A percentile compares a stretch with the other conserved stretches of the same genome.
These are phyloP conservation scores for Gnatocerus cornutus DNA, from an alignment of 2,888 invertebrate genomes.

Conservation along the genomic window DNA sequence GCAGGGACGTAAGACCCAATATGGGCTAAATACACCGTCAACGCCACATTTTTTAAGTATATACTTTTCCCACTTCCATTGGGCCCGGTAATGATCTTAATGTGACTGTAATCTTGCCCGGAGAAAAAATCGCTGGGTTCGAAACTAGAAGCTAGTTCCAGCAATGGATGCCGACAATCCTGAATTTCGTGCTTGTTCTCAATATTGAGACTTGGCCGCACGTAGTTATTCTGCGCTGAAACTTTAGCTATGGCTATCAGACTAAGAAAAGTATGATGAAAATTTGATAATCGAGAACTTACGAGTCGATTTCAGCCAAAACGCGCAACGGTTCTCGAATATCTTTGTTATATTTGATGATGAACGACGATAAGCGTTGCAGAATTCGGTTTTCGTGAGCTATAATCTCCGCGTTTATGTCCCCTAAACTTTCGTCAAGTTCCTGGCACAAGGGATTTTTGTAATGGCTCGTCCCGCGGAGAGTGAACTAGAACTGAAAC, in stretches of 20 bases:
- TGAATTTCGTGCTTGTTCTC: conserved; percentile 65
- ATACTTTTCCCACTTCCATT: conserved; percentile 95
- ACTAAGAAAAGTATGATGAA: conserved; percentile 54
- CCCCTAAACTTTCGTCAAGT: conserved; percentile 84
- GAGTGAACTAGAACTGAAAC: conserved; percentile 62
- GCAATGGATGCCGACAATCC: conserved; percentile 82
- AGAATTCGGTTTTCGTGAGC: conserved; percentile 87
- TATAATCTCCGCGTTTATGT: conserved; percentile 85
- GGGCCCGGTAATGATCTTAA: conserved; percentile 91
- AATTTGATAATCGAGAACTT: conserved; percentile 40
- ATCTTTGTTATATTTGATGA: conserved; percentile 64
- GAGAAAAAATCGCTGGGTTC: conserved; percentile 84
- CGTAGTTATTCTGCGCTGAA: conserved; percentile 65
- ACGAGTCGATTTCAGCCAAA: conserved; percentile 67
- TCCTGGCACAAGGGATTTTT: conserved; percentile 74
- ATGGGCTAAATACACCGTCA: conserved; percentile 90
- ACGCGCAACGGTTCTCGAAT: conserved; percentile 65
- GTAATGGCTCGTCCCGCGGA: conserved; percentile 66
- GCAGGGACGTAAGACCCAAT: conserved; percentile 94
- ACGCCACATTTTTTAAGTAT: conserved; percentile 87
- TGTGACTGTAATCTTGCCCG: conserved; percentile 72
- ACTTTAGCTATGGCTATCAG: conserved; percentile 69
- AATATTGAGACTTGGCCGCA: conserved; percentile 66
- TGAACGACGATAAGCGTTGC: conserved; percentile 65
- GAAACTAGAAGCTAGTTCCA: conserved; percentile 78